phyloP scores from a whole-genome alignment of 1,140 invertebrate genomes.

The Chrysopa pallens region DNA sequence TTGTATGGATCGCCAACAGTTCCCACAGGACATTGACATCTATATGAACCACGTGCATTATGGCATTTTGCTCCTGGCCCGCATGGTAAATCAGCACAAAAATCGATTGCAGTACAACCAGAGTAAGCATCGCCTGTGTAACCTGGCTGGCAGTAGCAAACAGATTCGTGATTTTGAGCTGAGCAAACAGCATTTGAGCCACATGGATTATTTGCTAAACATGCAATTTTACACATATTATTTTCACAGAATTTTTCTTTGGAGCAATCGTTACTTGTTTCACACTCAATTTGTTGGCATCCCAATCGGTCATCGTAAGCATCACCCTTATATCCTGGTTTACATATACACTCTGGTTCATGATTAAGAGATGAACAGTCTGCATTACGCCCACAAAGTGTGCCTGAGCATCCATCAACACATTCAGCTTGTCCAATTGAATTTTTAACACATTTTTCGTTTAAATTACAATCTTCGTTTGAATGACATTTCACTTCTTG shows the following conservation, averaged over 20 bases:
- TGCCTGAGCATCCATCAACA: slow-evolving; percentile 43
- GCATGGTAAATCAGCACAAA: slow-evolving; percentile 59
- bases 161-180: slow-evolving; percentile 48
- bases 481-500: slow-evolving; percentile 54
- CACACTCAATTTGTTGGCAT: slow-evolving; percentile 62
- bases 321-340: slow-evolving; percentile 59
- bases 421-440: slow-evolving; percentile 52
- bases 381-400: slow-evolving; percentile 66
- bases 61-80: slow-evolving; percentile 65
- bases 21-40: slow-evolving; percentile 56
- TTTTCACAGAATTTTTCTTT: slow-evolving; percentile 65
- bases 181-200: slow-evolving; percentile 69
- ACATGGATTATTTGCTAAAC: slow-evolving; percentile 59
- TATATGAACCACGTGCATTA: slow-evolving; percentile 63
- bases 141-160: slow-evolving; percentile 71
- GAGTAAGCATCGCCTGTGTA: slow-evolving; percentile 57
- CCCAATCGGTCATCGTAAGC: slow-evolving; percentile 47
- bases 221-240: slow-evolving; percentile 68
- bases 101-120: slow-evolving; percentile 58
- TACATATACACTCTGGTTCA: slow-evolving; percentile 53
- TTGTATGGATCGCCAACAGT: slow-evolving; percentile 68
- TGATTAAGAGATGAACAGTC: slow-evolving; percentile 53
- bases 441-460: slow-evolving; percentile 49
- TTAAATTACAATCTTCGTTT: slow-evolving; percentile 47
- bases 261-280: slow-evolving; percentile 47